Percentiles rank a stretch among this genome's conserved stretches.
Conservation (phyloP, 1,140 invertebrate species). For the Potamilus streckersoni region DNA sequence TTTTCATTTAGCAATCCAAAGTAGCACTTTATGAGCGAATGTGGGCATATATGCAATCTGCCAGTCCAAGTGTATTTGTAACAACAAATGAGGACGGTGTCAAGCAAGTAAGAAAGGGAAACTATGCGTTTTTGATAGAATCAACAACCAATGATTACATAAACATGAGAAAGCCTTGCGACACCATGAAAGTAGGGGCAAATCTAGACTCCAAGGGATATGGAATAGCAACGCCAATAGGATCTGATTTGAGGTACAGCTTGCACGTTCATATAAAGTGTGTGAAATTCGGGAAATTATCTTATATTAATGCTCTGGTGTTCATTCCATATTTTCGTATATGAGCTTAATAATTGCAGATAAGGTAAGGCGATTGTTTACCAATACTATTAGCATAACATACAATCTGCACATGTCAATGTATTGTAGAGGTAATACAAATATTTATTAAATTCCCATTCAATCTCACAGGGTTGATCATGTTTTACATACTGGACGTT, state of each 20-base stretch:
- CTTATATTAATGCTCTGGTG: too few species aligned
- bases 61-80: conserved; percentile 57
- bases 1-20: conserved; percentile 81
- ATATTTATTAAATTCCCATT: too few species aligned
- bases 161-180: conserved; percentile 91
- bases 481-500: too few species aligned
- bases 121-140: conserved; percentile 94
- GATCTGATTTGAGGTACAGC: conserved; percentile 85
- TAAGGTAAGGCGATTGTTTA: too few species aligned
- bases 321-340: too few species aligned
- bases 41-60: conserved; percentile 91
- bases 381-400: too few species aligned
- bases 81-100: conserved; percentile 53
- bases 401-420: too few species aligned
- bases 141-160: conserved; percentile 97
- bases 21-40: conserved; percentile 92
- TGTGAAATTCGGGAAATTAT: too few species aligned
- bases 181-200: conserved; percentile 91
- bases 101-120: conserved; percentile 71
- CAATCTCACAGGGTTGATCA: too few species aligned
- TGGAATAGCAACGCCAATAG: conserved; percentile 91
- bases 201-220: conserved; percentile 96
- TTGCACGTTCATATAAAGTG: background rate
- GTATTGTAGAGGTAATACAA: too few species aligned
- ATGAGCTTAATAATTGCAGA: too few species aligned